Percentiles rank a stretch among this genome's conserved stretches.
Conservation (phyloP, 2,797 vertebrate species). For the Ptychadena robeensis region DNA sequence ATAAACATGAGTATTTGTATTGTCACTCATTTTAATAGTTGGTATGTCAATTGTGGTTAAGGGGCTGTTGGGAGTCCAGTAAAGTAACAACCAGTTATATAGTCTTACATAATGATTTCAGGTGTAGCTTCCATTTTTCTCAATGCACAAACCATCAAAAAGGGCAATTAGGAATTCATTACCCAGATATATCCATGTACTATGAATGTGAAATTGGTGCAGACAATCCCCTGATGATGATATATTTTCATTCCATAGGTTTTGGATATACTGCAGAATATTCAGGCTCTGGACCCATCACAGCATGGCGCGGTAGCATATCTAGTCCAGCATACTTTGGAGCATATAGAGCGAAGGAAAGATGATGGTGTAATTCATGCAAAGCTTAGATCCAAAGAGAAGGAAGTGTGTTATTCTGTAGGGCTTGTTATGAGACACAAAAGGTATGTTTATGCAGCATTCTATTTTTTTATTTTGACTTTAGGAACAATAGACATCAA, state of each 20-base stretch:
- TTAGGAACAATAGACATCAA: too few species aligned
- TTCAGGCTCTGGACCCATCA: constrained; percentile 92
- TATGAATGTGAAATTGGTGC: not conserved
- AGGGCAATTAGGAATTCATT: too few species aligned
- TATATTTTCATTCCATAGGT: constrained; percentile 77
- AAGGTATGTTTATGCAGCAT: constrained; percentile 74
- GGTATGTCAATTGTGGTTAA: too few species aligned
- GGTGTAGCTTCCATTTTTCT: too few species aligned
- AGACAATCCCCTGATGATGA: not conserved
- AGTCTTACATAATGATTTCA: too few species aligned
- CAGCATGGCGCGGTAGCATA: constrained; percentile 95
- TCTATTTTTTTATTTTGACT: not conserved
- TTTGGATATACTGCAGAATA: constrained; percentile 96
- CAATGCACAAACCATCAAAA: not conserved
- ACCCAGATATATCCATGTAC: too few species aligned
- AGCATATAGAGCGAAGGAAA: constrained; percentile 94
- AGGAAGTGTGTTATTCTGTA: constrained; percentile 89
- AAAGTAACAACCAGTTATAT: too few species aligned
- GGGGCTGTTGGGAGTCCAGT: too few species aligned
- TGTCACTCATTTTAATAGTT: too few species aligned
- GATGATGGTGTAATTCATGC: constrained; percentile 87
- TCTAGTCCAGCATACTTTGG: constrained; percentile 93
- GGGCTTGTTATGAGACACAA: constrained; percentile 97
- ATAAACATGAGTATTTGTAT: too few species aligned
- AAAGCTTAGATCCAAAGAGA: constrained; percentile 85